Base-by-base conservation (phyloP, 2,888 invertebrate species). In the Azorinus chamasolen region DNA sequence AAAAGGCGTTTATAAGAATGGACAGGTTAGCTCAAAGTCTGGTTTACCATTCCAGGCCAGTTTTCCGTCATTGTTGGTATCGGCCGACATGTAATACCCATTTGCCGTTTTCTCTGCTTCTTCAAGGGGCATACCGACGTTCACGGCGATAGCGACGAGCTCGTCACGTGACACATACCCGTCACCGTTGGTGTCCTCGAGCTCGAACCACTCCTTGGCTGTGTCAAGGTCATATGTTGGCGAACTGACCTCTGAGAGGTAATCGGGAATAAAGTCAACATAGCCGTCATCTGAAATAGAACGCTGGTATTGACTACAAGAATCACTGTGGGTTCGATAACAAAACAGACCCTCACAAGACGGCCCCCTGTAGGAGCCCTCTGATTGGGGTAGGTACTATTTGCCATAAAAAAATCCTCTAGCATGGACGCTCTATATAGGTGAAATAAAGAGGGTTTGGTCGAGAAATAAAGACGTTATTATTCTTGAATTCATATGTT, bases 201-300 rank as follows among this genome's bases (percentile, higher is more conserved):
- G 83, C 1, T 83, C 59, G 69, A 89, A 90, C 89, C 88, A 89
- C 68, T 90, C 90, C 10, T 55, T 68, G 32, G 90, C 89, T 12
- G 81, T 84, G 27, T 82, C 82, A 0, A 75, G 46, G 16, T 84
- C 85, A 73, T 84, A 85, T 68, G 88, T 85, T 14, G 88, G 86
- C 0, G 83, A 75, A 39, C 85, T 79, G 32, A 90, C 80, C 62
- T 89, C 88, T 46, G 84, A 68, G 27, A 88, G 54, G 66, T 89
- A 90, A 64, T 90, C 90, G 0, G 90, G 90, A 18, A 90, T 86
- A 61, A 90, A 89, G 45, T 89, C 90, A 8, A 90, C 86, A 8
- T 77, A 76, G 4, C 88, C 87, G 58, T 90, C 85, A 39, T 86
- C 89, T 90, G 62, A 0, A 59, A 59, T 27, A 20, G 20, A 18